Conservation (phyloP, 2,888 invertebrate genomes). For the Periphyllus acericola region DNA sequence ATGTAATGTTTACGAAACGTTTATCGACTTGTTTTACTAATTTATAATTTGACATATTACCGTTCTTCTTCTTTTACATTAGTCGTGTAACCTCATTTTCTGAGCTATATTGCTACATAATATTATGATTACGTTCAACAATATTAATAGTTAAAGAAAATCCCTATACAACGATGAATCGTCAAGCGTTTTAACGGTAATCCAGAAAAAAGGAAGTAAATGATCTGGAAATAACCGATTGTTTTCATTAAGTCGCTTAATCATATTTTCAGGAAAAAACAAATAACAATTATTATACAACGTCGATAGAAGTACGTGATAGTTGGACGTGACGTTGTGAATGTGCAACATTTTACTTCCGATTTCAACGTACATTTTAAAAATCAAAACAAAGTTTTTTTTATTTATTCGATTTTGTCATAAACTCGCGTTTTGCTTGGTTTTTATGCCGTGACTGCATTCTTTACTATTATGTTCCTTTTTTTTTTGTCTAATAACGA, state of each 20-base stretch:
- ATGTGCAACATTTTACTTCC: background rate
- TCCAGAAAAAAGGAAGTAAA: too few relatives aligned
- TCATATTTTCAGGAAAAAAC: background rate
- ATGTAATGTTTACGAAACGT: background rate
- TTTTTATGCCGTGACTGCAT: constrained; percentile 44
- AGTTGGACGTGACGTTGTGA: background rate
- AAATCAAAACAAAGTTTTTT: constrained; percentile 33
- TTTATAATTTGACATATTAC: background rate
- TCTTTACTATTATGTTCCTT: constrained; percentile 25
- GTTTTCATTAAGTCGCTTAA: background rate
- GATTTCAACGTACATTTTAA: background rate
- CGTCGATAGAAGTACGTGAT: too few relatives aligned
- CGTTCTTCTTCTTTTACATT: background rate
- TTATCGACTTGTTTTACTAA: background rate
- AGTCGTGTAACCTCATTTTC: background rate
- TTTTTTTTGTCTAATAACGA: constrained; percentile 49
- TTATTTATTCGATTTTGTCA: constrained; percentile 12
- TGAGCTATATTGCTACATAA: background rate
- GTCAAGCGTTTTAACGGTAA: background rate
- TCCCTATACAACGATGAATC: background rate
- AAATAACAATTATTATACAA: background rate
- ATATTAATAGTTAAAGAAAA: background rate
- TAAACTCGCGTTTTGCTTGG: background rate
- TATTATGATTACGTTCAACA: too few relatives aligned
- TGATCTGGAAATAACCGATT: background rate